Conservation (phyloP, 2,113 vertebrate species). For the Oreochromis tanganicae region DNA sequence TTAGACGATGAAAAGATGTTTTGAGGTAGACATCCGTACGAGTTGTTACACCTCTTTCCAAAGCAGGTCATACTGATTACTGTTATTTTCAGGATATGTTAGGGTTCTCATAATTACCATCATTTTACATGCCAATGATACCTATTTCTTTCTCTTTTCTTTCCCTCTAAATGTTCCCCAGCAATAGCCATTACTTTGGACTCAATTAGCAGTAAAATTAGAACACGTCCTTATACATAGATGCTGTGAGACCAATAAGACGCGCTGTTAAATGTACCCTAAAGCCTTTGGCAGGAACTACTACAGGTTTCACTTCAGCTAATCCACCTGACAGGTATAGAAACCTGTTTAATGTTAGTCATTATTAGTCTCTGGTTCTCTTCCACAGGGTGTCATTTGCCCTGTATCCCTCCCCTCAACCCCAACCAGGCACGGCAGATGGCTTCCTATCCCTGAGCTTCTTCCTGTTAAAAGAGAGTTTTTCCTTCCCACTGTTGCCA, state of each 20-base stretch:
- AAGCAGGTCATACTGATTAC: not conserved
- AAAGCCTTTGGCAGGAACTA: not conserved
- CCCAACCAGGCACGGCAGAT: not conserved
- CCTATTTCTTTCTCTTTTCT: not conserved
- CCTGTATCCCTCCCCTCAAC: not conserved
- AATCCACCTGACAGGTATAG: not conserved
- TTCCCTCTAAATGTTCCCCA: not conserved
- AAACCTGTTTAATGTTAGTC: not conserved
- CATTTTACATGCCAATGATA: not conserved
- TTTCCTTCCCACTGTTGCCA: not conserved
- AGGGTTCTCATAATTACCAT: not conserved
- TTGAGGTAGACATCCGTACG: not conserved
- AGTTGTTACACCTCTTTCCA: not conserved
- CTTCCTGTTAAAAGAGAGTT: not conserved
- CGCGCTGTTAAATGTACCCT: not conserved
- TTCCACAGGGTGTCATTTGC: not conserved
- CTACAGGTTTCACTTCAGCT: not conserved
- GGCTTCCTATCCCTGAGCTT: not conserved
- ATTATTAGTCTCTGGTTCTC: not conserved
- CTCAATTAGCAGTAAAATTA: not conserved
- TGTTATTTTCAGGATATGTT: not conserved
- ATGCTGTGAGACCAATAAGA: too few species aligned
- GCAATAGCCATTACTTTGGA: not conserved
- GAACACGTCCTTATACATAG: not conserved
- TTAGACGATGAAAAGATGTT: not conserved